Conservation (phyloP, 2,888 invertebrate genomes). For the Tillus elongatus region DNA sequence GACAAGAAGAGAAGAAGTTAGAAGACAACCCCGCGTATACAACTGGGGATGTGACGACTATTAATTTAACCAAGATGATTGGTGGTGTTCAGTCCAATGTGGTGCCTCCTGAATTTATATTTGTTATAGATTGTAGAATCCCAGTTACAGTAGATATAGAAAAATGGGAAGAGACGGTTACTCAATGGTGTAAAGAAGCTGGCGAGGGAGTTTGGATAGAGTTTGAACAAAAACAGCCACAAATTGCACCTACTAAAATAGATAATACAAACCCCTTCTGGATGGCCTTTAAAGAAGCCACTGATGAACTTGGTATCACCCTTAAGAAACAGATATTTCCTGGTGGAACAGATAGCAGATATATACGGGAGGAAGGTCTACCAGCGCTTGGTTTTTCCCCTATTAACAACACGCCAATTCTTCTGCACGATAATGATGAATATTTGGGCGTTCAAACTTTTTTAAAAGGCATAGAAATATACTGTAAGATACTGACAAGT, state of each 20-base stretch:
- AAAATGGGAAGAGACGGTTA: conserved; percentile 47
- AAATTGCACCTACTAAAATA: conserved; percentile 44
- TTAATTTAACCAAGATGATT: conserved; percentile 74
- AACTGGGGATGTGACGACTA: conserved; percentile 77
- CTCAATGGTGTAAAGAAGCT: conserved; percentile 46
- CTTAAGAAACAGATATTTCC: conserved; percentile 70
- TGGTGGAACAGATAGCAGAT: conserved; percentile 85
- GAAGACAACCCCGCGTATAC: conserved; percentile 55
- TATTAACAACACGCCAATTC: conserved; percentile 72
- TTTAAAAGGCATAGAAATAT: conserved; percentile 73
- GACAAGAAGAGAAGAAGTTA: conserved; percentile 57
- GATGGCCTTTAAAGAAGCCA: conserved; percentile 48
- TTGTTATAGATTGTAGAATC: conserved; percentile 66
- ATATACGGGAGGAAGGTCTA: conserved; percentile 64
- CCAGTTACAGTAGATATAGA: conserved; percentile 54
- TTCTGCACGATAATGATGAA: conserved; percentile 89
- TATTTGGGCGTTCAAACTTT: conserved; percentile 68
- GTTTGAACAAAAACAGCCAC: conserved; percentile 46
- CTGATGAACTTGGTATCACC: conserved; percentile 46
- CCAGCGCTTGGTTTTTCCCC: conserved; percentile 89
- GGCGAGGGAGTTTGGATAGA: conserved; percentile 49
- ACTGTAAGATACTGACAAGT: conserved; percentile 57
- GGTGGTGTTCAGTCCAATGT: conserved; percentile 90
- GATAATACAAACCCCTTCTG: conserved; percentile 51
- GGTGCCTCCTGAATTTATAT: conserved; percentile 71